Conservation (phyloP, 2,797 vertebrate genomes). For the Sus cebifrons region DNA sequence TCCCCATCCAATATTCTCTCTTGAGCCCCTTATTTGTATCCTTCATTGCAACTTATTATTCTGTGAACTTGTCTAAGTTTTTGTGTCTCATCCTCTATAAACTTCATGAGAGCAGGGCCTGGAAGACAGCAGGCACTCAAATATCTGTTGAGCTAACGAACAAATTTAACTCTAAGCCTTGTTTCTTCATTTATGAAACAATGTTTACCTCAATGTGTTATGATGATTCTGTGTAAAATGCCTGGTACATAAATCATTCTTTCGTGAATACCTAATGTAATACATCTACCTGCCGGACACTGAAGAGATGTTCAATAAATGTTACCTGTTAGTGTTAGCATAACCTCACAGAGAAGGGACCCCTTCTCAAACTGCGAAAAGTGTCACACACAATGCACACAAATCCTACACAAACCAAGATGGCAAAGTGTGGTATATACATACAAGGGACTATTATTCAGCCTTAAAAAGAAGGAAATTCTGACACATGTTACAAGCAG, state of each 20-base stretch:
- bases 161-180: not conserved
- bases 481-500: not conserved
- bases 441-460: not conserved
- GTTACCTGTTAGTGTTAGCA: not conserved
- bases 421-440: not conserved
- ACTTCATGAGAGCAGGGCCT: not conserved
- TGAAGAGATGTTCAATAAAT: not conserved
- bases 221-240: slow-evolving; percentile 11
- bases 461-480: not conserved
- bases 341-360: not conserved
- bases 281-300: not conserved
- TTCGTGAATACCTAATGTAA: slow-evolving; percentile 2
- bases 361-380: not conserved
- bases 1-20: not conserved
- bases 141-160: slow-evolving; percentile 7
- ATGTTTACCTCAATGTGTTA: not conserved
- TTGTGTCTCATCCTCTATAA: not conserved
- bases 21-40: not conserved
- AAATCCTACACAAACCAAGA: not conserved
- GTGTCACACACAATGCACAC: not conserved
- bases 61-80: not conserved
- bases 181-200: slow-evolving; percentile 25
- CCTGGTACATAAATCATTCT: slow-evolving; percentile 2
- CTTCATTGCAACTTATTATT: not conserved
- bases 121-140: not conserved